Evolutionary conservation across 1,140 invertebrate genomes (phyloP).

Genomic region (Thalassaphorura encarpata): DNA sequence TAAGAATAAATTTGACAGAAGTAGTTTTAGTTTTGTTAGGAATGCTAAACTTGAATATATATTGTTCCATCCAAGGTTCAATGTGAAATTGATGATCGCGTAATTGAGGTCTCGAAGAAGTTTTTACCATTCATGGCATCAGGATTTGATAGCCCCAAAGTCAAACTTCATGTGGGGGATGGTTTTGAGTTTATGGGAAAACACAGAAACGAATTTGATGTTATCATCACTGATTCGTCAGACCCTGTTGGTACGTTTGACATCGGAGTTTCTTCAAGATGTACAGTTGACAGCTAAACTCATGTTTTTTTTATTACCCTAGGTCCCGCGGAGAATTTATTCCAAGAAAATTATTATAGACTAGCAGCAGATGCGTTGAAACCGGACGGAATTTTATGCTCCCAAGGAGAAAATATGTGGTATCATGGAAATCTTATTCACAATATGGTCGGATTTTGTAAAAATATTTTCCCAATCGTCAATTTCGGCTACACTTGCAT

Average conservation of each 20-base stretch:
- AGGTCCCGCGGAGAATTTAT: constrained; percentile 54
- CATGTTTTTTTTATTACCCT: constrained; percentile 5
- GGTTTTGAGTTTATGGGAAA: constrained; percentile 90
- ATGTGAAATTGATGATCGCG: constrained; percentile 89
- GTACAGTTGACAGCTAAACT: neutral
- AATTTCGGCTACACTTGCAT: constrained; percentile 73
- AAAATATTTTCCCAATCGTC: constrained; percentile 60
- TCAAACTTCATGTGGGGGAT: constrained; percentile 77
- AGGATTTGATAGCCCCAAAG: constrained; percentile 72
- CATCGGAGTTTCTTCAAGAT: neutral
- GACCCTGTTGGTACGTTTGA: constrained; percentile 68
- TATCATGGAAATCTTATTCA: constrained; percentile 67
- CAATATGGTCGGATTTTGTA: constrained; percentile 60
- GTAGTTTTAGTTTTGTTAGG: no score
- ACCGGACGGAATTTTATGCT: constrained; percentile 82
- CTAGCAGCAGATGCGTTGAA: constrained; percentile 72
- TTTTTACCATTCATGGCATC: constrained; percentile 82
- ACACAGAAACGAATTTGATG: constrained; percentile 78
- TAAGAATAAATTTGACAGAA: no score
- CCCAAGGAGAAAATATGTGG: constrained; percentile 87
- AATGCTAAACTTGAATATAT: no score
- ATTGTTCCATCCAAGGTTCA: no score
- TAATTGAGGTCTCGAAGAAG: constrained; percentile 84
- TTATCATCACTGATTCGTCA: constrained; percentile 97
- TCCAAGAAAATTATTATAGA: constrained; percentile 76